Conservation (phyloP, 2,888 invertebrate genomes). For the Coleophora flavipennella region DNA sequence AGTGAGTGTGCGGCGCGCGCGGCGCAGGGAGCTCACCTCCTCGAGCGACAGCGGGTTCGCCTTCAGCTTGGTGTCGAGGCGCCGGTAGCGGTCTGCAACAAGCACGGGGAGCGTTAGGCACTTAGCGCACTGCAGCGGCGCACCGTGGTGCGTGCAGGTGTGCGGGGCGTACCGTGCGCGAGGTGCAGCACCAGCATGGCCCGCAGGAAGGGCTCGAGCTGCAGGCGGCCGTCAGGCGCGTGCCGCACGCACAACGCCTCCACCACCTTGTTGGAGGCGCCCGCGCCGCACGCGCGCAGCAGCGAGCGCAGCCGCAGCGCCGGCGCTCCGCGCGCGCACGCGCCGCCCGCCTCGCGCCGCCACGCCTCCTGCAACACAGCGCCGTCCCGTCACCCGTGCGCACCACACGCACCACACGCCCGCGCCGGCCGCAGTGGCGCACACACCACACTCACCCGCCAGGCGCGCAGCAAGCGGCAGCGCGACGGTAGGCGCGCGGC, state of each 20-base stretch:
- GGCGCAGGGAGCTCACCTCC: conserved; percentile 69
- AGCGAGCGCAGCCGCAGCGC: conserved; percentile 75
- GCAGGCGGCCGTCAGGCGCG: conserved; percentile 71
- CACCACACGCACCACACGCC: conserved; percentile 11
- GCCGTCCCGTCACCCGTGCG: conserved; percentile 34
- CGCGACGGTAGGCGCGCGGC: conserved; percentile 59
- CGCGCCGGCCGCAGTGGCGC: conserved; percentile 2
- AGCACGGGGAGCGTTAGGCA: conserved; percentile 1
- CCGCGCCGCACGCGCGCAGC: conserved; percentile 76
- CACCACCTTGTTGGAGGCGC: conserved; percentile 80
- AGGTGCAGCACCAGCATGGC: conserved; percentile 57
- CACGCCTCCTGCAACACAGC: conserved; percentile 56
- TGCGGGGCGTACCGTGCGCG: conserved; percentile 36
- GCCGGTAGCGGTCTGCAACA: conserved; percentile 77
- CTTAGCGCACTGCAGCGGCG: not conserved
- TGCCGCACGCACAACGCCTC: conserved; percentile 79
- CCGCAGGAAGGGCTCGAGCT: conserved; percentile 76
- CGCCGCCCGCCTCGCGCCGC: not conserved
- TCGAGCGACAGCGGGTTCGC: conserved; percentile 80
- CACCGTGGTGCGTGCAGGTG: conserved; percentile 13
- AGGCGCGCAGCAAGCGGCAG: conserved; percentile 10
- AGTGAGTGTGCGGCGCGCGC: too few species aligned
- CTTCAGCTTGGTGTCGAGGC: conserved; percentile 79
- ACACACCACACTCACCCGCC: not conserved
- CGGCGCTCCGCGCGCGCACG: conserved; percentile 13